Percentiles rank a stretch among this genome's conserved stretches.
Conservation (phyloP, 2,797 vertebrate genomes). For the Helostoma temminkii region DNA sequence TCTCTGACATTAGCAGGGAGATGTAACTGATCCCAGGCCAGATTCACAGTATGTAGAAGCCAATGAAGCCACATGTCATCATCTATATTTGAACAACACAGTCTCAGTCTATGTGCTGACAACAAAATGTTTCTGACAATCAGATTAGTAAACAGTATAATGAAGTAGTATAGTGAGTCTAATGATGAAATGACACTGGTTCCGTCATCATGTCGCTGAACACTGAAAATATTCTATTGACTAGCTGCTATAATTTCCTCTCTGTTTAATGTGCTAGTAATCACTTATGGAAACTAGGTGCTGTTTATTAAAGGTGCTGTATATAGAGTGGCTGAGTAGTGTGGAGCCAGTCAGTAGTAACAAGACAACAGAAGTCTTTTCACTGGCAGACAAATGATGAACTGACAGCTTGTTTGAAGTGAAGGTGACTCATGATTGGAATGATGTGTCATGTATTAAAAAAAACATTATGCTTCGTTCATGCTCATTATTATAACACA, state of each 20-base stretch:
- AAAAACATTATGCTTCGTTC: conserved; percentile 23
- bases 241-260: conserved; percentile 14
- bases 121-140: background rate
- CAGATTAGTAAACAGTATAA: conserved; percentile 2
- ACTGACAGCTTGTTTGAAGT: conserved; percentile 32
- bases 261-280: conserved; percentile 3
- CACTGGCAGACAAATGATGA: conserved; percentile 25
- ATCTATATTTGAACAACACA: conserved; percentile 6
- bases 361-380: conserved; percentile 24
- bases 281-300: background rate
- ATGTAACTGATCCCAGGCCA: background rate
- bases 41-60: too few species aligned
- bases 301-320: background rate
- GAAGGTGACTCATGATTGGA: conserved; percentile 40
- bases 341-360: conserved; percentile 37
- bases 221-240: background rate
- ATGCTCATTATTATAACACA: conserved; percentile 7
- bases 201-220: conserved; percentile 14
- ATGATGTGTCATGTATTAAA: conserved; percentile 10
- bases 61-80: background rate
- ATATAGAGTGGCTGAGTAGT: background rate
- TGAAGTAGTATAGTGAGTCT: background rate
- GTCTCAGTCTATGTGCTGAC: background rate
- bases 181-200: background rate
- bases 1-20: background rate